Evolutionary conservation across 1,140 invertebrate genomes (phyloP).

Genomic region (Drosophila chauvacae): DNA sequence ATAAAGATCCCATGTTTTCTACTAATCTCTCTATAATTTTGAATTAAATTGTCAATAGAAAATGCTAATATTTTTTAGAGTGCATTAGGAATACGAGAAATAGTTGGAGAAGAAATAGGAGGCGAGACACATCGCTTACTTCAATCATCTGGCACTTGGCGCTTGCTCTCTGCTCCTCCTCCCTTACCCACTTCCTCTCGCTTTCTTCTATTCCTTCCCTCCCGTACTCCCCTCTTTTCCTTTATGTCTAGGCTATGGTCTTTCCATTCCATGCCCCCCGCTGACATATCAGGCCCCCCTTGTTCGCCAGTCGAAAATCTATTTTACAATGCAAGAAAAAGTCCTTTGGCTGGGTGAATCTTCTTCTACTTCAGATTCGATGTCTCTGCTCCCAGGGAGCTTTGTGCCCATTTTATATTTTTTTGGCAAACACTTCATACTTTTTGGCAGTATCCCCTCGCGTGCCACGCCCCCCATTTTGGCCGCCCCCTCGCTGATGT

Average conservation of each 20-base stretch:
- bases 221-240: slow-evolving; percentile 1
- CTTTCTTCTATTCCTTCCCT: neutral
- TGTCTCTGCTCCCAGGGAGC: slow-evolving; percentile 36
- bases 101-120: slow-evolving; percentile 33
- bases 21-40: neutral
- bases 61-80: neutral
- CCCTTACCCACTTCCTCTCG: slow-evolving; percentile 18
- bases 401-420: slow-evolving; percentile 69
- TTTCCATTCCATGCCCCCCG: slow-evolving; percentile 16
- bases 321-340: slow-evolving; percentile 76
- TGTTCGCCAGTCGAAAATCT: slow-evolving; percentile 29
- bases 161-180: slow-evolving; percentile 21
- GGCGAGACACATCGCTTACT: slow-evolving; percentile 59
- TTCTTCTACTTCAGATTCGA: slow-evolving; percentile 42
- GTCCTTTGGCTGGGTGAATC: slow-evolving; percentile 59
- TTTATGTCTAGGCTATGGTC: slow-evolving; percentile 31
- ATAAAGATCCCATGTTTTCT: no score
- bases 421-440: slow-evolving; percentile 76
- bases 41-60: neutral
- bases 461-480: slow-evolving; percentile 2
- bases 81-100: neutral
- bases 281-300: slow-evolving; percentile 19
- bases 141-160: slow-evolving; percentile 77
- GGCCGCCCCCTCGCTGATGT: slow-evolving; percentile 44
- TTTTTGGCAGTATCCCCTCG: slow-evolving; percentile 38